Evolutionary conservation across 2,888 invertebrate genomes (phyloP).

Genomic region (Sussaba pulchella): DNA sequence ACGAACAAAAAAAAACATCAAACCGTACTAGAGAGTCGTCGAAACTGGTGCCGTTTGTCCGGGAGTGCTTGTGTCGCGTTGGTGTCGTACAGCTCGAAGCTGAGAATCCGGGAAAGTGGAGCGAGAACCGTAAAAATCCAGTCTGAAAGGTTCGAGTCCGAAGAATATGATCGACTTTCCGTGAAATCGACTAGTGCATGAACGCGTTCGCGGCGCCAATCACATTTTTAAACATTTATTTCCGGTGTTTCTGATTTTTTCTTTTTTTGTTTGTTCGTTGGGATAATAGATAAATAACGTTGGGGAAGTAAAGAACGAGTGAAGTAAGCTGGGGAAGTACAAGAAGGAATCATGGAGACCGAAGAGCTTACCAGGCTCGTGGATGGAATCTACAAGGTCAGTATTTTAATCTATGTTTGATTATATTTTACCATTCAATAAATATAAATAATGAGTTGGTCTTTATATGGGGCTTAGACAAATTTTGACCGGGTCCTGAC

Average conservation of each 20-base stretch:
- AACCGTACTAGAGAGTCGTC: not conserved
- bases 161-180: slow-evolving; percentile 77
- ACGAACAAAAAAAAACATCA: slow-evolving; percentile 25
- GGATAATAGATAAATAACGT: slow-evolving; percentile 40
- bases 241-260: too few species aligned
- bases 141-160: slow-evolving; percentile 67
- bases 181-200: slow-evolving; percentile 73
- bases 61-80: slow-evolving; percentile 48
- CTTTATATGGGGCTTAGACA: too few species aligned
- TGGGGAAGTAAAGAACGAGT: slow-evolving; percentile 47
- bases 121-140: slow-evolving; percentile 75
- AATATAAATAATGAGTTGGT: too few species aligned
- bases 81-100: slow-evolving; percentile 25
- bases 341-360: slow-evolving; percentile 88
- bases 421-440: too few species aligned
- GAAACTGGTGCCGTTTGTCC: slow-evolving; percentile 8
- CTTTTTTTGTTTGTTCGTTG: not conserved
- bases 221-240: not conserved
- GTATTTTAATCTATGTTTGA: slow-evolving; percentile 34
- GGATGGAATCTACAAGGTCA: slow-evolving; percentile 95
- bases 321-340: slow-evolving; percentile 59
- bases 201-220: slow-evolving; percentile 23
- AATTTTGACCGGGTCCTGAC: too few species aligned
- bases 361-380: slow-evolving; percentile 96
- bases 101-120: slow-evolving; percentile 74